Evolutionary conservation across 2,888 invertebrate genomes (phyloP), one percentile per base, ranked within the genome.

Genomic region (Pogonocherus hispidulus): DNA sequence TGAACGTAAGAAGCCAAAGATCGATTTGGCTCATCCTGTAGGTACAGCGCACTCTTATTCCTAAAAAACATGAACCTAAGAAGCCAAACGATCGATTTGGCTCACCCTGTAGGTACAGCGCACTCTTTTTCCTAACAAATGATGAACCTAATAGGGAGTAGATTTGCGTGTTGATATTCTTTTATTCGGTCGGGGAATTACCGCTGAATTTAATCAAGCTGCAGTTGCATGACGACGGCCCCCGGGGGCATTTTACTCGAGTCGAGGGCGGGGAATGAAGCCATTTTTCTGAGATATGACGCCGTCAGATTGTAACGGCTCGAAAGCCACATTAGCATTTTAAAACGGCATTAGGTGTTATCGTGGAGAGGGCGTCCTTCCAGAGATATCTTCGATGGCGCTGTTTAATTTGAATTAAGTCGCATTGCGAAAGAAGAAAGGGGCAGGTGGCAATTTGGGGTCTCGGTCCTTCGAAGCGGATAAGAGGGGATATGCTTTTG

Each of bases 151-250:
- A n/a, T n/a, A n/a, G n/a, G 19, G n/a, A 3, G 2, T 11, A 35
- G 19, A n/a, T 52, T 35, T 55, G 23, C 56, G 52, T 63, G 55
- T 69, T 62, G 68, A 63, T 64, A 60, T 67, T 67, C 63, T 55
- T 59, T 67, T 65, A 70, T 65, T 60, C 57, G 41, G 51, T 32
- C 62, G 37, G 55, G 32, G 62, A 69, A 71, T 73, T 70, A 73
- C 44, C 68, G 70, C 69, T 64, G 70, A 71, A 73, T 73, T 71
- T 73, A 73, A 71, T 73, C 73, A 73, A 71, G 64, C 63, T 71
- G 70, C 70, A 65, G 67, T 73, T 70, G 70, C 71, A 73, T 67
- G 71, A 67, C 66, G 63, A 73, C 68, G 55, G 63, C 57, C 51
- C 73, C 47, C 70, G 4, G 14, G 71, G 49, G 73, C 27, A 27